phyloP scores from a whole-genome alignment of 2,888 invertebrate genomes.

The Drosophila dives region DNA sequence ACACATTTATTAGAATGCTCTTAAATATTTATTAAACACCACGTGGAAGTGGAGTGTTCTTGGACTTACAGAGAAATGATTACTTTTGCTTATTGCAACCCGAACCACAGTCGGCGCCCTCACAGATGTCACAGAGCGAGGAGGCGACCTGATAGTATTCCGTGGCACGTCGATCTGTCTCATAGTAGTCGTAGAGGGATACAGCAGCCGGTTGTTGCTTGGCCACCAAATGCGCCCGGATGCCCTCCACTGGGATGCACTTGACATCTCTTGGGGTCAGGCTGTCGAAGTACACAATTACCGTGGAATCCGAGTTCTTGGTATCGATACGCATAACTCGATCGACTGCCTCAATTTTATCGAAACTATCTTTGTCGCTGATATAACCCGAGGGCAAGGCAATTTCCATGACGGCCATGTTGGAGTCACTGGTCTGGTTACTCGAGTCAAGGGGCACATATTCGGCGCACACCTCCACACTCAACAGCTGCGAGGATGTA shows the following conservation, averaged over 20 bases:
- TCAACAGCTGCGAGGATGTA: constrained; percentile 91
- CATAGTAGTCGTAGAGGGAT: constrained; percentile 95
- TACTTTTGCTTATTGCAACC: constrained; percentile 69
- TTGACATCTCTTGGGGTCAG: constrained; percentile 87
- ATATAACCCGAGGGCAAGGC: constrained; percentile 95
- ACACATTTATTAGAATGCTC: constrained; percentile 7
- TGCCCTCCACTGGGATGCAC: constrained; percentile 94
- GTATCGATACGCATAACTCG: constrained; percentile 88
- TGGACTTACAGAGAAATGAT: not conserved
- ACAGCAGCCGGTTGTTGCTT: constrained; percentile 94
- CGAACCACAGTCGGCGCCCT: constrained; percentile 86
- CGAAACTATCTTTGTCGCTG: constrained; percentile 91
- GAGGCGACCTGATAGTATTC: constrained; percentile 85
- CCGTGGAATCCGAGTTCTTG: constrained; percentile 87
- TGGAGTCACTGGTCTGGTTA: constrained; percentile 87
- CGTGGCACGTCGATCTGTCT: constrained; percentile 87
- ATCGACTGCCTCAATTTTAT: constrained; percentile 86
- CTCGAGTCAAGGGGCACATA: constrained; percentile 82
- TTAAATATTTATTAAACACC: constrained; percentile 21
- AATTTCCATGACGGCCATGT: constrained; percentile 96
- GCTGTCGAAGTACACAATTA: constrained; percentile 91
- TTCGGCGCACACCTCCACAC: constrained; percentile 93
- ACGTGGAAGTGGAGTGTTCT: not conserved
- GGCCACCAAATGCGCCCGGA: constrained; percentile 93
- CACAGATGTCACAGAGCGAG: constrained; percentile 93